Conservation (phyloP, 2,113 vertebrate genomes). For the Microtus montanus region DNA sequence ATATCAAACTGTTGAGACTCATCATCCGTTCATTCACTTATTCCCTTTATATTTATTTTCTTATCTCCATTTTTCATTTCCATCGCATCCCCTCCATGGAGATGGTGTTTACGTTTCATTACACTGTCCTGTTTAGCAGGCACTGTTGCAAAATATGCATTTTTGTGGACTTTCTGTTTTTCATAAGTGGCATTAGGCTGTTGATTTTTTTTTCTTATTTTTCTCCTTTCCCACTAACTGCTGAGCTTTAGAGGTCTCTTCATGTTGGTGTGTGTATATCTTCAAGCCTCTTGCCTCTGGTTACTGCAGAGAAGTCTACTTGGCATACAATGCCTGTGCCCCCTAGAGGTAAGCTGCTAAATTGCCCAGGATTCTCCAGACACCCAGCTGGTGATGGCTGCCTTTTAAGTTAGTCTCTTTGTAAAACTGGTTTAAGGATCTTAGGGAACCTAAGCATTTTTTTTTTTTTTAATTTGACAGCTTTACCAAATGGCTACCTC, state of each 20-base stretch:
- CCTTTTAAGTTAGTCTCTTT: neutral
- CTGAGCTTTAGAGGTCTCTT: neutral
- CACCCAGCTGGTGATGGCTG: rapidly evolving
- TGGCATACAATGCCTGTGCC: too few species aligned
- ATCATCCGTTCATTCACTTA: neutral
- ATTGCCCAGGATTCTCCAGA: neutral
- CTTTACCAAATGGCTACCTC: neutral
- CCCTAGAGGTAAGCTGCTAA: rapidly evolving
- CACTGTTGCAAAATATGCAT: neutral
- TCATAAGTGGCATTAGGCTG: neutral
- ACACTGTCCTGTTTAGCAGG: neutral
- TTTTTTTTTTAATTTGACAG: neutral
- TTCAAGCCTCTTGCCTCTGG: neutral
- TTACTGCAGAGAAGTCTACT: neutral
- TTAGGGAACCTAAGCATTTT: too few species aligned
- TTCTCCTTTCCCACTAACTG: too few species aligned
- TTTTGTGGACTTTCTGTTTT: neutral
- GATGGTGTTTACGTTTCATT: neutral
- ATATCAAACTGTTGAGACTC: neutral
- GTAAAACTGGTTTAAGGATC: neutral
- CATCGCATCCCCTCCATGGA: too few species aligned
- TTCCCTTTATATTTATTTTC: too few species aligned
- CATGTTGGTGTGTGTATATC: rapidly evolving
- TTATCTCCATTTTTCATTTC: neutral
- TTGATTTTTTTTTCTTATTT: neutral